Evolutionary conservation across 2,113 vertebrate species (phyloP).

Genomic region (Podarcis cretensis): DNA sequence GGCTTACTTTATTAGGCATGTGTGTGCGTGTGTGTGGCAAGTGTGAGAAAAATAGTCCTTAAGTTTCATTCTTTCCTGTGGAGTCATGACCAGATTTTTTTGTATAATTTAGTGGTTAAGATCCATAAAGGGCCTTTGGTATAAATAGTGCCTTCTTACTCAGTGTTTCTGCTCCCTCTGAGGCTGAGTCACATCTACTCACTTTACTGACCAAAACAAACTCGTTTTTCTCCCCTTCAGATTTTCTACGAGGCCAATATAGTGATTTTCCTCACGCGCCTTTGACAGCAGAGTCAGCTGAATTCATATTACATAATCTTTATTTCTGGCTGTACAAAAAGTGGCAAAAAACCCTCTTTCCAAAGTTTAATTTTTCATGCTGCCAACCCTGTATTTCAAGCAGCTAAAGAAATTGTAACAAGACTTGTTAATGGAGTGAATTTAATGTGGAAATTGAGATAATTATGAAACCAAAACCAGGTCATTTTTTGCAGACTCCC

Average conservation of each 20-base stretch:
- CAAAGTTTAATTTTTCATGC: slow-evolving; percentile 10
- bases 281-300: not conserved
- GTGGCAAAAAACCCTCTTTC: not conserved
- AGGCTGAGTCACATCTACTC: slow-evolving; percentile 14
- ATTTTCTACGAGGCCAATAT: not conserved
- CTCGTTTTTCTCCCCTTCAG: slow-evolving; percentile 9
- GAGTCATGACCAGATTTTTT: not conserved
- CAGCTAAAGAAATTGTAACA: not conserved
- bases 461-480: not conserved
- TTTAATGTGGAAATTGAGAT: slow-evolving; percentile 21
- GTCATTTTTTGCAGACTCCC: not conserved
- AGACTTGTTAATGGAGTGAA: not conserved
- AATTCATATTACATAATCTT: slow-evolving; percentile 27
- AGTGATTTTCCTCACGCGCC: not conserved
- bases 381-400: slow-evolving; percentile 6
- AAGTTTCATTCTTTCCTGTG: not conserved
- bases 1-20: not conserved
- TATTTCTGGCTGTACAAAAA: slow-evolving; percentile 31
- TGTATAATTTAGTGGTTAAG: not conserved
- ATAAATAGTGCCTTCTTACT: not conserved
- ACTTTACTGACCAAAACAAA: slow-evolving; percentile 23
- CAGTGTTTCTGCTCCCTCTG: not conserved
- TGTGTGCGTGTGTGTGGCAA: not conserved
- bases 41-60: not conserved
- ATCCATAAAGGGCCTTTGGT: slow-evolving; percentile 5